Base-by-base conservation (phyloP, 2,888 invertebrate genomes). In the Eristalis tenax region DNA sequence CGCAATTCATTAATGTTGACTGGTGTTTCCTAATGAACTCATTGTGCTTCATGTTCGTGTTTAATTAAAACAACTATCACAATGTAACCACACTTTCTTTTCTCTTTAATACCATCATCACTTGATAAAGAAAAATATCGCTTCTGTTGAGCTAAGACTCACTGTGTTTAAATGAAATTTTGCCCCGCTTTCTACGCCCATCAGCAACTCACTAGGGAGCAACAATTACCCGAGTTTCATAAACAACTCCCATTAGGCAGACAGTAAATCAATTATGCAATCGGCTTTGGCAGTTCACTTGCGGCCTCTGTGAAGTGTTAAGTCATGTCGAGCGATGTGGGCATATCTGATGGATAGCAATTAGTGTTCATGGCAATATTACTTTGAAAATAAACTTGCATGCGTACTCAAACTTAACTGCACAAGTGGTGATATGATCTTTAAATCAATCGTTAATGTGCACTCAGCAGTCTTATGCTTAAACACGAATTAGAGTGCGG, bases 301-400 rank as follows among this genome's bases (percentile, higher is more conserved):
- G 40, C 35, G 28, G 43, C 22, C 73, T 74, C 73, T 35, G 61
- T 35, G 61, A 50, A 6, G 64, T 63, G 73, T 61, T 68, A 73
- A 61, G 61, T 66, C 61, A 65, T 28, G 13, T 59, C 26, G 73
- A 80, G 74, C 73, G 80, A 74, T 80, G 66, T 26, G 73, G 73
- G 56, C 68, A 68, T 61, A 73, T 56, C 61, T 80, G 73, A 61
- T 80, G 73, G 66, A 73, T 80, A 80, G 73, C 35, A 59, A 80
- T 73, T 66, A 66, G 50, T 43, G 73, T 35, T 26, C 26, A 63
- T 6, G 13, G 28, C 15, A 59, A 43, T 64, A 26, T 65, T 73
- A 13, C 61, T 18, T 1, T n/a, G n/a, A 22, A 23, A 35, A 43
- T 26, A 11, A 13, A 13, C 13, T 2, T 23, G 11, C 26, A 50